Conservation (phyloP, 2,888 invertebrate species). For the Minunthozetes semirufus region DNA sequence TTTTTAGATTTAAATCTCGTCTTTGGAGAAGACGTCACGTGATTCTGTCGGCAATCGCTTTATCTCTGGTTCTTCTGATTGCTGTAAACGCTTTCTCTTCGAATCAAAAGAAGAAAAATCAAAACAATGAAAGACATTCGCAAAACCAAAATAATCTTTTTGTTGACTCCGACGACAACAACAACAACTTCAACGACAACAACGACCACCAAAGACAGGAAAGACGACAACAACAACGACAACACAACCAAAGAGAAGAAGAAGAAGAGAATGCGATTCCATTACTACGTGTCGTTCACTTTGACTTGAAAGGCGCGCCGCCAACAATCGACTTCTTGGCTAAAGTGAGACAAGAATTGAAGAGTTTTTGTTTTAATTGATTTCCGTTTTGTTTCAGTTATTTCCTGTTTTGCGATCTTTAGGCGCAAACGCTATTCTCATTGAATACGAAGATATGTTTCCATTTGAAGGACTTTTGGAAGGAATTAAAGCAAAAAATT, state of each 20-base stretch:
- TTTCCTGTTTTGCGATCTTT: constrained; percentile 41
- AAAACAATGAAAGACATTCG: too few relatives aligned
- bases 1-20: not conserved
- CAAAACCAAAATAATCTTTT: too few relatives aligned
- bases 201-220: too few relatives aligned
- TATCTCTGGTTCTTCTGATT: not conserved
- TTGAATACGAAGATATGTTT: constrained; percentile 62
- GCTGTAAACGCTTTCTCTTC: too few relatives aligned
- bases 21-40: constrained; percentile 26
- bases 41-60: not conserved
- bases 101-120: too few relatives aligned
- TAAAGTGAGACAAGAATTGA: constrained; percentile 13
- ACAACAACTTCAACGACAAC: too few relatives aligned
- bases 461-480: constrained; percentile 53
- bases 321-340: constrained; percentile 40
- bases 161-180: too few relatives aligned
- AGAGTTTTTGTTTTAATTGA: too few relatives aligned
- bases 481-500: constrained; percentile 50
- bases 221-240: too few relatives aligned
- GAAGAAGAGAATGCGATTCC: not conserved
- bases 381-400: too few relatives aligned
- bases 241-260: too few relatives aligned
- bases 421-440: constrained; percentile 49
- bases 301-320: constrained; percentile 43
- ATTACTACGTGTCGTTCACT: constrained; percentile 41